Percentiles rank a stretch among this genome's conserved stretches.
Evolutionary conservation across 2,888 invertebrate species (phyloP).

Genomic region (Tineola bisselliella): DNA sequence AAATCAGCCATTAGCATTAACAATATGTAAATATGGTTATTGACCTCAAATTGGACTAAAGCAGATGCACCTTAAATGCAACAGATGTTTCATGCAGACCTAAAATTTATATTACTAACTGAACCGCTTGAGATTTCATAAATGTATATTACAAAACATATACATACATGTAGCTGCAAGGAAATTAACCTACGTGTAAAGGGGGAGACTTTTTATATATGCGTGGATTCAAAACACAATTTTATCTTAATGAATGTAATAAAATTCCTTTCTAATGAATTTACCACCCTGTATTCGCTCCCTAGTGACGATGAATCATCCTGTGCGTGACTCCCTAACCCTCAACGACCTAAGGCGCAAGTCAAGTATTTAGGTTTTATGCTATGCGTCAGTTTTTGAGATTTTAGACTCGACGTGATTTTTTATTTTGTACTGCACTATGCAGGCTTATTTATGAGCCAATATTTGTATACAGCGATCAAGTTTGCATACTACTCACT

Average conservation of each 20-base stretch:
- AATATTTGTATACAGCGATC: no score
- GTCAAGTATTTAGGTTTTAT: neutral
- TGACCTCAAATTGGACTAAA: neutral
- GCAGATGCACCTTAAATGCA: neutral
- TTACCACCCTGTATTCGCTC: neutral
- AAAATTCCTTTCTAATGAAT: neutral
- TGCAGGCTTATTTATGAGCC: no score
- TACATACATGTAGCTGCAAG: no score
- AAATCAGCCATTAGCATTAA: neutral
- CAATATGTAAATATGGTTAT: neutral
- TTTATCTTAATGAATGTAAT: neutral
- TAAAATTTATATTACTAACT: no score
- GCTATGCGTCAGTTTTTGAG: neutral
- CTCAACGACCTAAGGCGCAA: neutral
- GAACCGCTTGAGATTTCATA: no score
- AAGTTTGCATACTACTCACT: no score
- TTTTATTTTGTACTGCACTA: no score
- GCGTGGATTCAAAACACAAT: neutral
- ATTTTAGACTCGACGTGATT: neutral
- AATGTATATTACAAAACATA: no score
- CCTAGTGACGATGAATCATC: constrained; percentile 32
- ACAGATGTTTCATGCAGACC: neutral
- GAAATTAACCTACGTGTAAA: no score
- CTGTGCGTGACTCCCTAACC: constrained; percentile 24
- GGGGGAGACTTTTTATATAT: neutral